Conservation (phyloP, 2,888 invertebrate genomes). For the Harmothoe impar region DNA sequence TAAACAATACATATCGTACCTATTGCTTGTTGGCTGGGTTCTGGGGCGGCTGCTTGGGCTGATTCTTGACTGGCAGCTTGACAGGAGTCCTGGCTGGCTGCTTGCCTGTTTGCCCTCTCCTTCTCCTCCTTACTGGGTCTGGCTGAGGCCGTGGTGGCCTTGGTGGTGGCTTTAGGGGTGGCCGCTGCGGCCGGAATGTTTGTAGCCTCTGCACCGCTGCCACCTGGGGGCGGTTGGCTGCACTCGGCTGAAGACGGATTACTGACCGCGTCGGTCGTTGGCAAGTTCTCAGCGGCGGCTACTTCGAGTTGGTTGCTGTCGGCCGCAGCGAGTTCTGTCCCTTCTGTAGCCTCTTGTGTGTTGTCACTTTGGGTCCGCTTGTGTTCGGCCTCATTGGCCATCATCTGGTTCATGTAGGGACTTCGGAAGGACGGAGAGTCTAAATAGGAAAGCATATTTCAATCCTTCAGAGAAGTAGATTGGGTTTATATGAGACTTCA, state of each 20-base stretch:
- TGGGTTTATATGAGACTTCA: too few species aligned
- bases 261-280: neutral
- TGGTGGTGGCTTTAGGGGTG: neutral
- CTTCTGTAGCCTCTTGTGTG: neutral
- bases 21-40: neutral
- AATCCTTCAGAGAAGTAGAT: neutral
- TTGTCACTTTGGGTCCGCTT: neutral
- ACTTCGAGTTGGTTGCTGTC: neutral
- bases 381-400: constrained; percentile 70
- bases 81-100: neutral
- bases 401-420: constrained; percentile 79
- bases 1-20: neutral
- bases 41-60: neutral
- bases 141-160: constrained; percentile 3
- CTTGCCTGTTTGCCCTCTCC: neutral
- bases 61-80: neutral
- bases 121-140: constrained; percentile 24
- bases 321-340: neutral
- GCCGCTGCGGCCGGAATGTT: neutral
- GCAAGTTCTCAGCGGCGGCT: neutral
- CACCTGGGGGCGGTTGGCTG: neutral
- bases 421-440: constrained; percentile 77
- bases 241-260: neutral
- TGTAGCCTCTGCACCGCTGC: neutral
- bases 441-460: constrained; percentile 69